These are phyloP conservation scores for Yoshiicerus persimilis DNA, from an alignment of 1,140 invertebrate genomes.

Conservation along the genomic window DNA sequence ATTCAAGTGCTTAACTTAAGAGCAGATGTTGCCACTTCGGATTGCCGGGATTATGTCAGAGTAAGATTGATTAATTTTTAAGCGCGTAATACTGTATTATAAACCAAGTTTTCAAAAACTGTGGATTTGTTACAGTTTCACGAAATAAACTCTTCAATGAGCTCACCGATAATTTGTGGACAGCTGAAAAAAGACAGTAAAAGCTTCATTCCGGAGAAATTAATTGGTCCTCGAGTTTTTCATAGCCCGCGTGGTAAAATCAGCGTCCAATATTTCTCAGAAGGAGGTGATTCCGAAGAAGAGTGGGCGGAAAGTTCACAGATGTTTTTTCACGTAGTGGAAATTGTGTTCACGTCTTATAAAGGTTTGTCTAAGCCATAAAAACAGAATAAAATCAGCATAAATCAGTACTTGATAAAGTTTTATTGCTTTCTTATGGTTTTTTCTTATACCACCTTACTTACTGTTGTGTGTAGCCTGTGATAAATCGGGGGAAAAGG, in stretches of 20 bases:
- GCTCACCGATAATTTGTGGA: conserved; percentile 27
- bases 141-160: background rate
- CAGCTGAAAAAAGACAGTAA: conserved; percentile 38
- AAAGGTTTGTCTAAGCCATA: background rate
- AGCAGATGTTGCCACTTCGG: background rate
- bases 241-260: conserved; percentile 32
- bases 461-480: background rate
- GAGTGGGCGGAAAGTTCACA: conserved; percentile 15
- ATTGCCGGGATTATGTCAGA: conserved; percentile 29
- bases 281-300: background rate
- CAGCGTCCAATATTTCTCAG: conserved; percentile 19
- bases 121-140: background rate
- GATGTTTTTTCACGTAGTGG: conserved; percentile 24
- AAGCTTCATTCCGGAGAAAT: conserved; percentile 23
- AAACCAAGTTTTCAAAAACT: background rate
- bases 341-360: conserved; percentile 32
- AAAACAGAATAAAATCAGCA: conserved; percentile 15
- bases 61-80: background rate
- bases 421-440: background rate
- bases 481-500: background rate
- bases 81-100: background rate
- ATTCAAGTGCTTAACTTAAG: conserved; percentile 28
- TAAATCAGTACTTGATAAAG: background rate
- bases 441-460: background rate
- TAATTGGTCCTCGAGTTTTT: conserved; percentile 33